Evolutionary conservation across 2,113 vertebrate genomes (phyloP).

Genomic region (Actinemys pallida): DNA sequence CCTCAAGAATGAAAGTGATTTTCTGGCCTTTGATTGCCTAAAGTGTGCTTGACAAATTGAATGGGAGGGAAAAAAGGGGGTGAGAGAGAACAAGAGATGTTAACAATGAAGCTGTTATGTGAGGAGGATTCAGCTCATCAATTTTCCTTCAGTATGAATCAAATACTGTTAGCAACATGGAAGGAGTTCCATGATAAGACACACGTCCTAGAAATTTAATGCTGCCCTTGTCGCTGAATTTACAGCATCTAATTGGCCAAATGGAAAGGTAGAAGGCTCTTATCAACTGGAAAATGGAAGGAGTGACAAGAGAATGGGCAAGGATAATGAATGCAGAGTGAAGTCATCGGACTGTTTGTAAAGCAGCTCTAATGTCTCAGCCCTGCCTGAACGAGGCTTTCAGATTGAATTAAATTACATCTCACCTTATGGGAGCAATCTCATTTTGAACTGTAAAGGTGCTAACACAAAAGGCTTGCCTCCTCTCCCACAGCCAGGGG

Average conservation of each 20-base stretch:
- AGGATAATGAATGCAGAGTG: slow-evolving; percentile 76
- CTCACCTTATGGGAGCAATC: slow-evolving; percentile 27
- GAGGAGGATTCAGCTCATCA: slow-evolving; percentile 67
- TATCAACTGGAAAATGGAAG: slow-evolving; percentile 67
- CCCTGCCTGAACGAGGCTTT: background rate
- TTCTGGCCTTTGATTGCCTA: slow-evolving; percentile 33
- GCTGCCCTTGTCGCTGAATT: slow-evolving; percentile 66
- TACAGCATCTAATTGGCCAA: slow-evolving; percentile 76
- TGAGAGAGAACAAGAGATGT: slow-evolving; percentile 12
- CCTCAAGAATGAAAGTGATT: slow-evolving; percentile 13
- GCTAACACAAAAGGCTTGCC: background rate
- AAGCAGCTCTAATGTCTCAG: slow-evolving; percentile 44
- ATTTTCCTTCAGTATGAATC: slow-evolving; percentile 70
- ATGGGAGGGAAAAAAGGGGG: background rate
- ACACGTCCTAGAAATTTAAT: slow-evolving; percentile 40
- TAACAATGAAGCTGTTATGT: slow-evolving; percentile 54
- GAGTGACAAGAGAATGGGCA: slow-evolving; percentile 52
- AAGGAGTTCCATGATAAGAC: slow-evolving; percentile 35
- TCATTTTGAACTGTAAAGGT: slow-evolving; percentile 41
- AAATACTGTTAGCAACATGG: slow-evolving; percentile 60
- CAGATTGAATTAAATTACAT: slow-evolving; percentile 42
- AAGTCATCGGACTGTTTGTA: slow-evolving; percentile 69
- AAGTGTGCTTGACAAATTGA: slow-evolving; percentile 60
- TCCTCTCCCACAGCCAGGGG: slow-evolving; percentile 18
- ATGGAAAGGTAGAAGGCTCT: slow-evolving; percentile 74